Evolutionary conservation across 2,113 vertebrate genomes (phyloP).

Genomic region (Lophura nycthemera): DNA sequence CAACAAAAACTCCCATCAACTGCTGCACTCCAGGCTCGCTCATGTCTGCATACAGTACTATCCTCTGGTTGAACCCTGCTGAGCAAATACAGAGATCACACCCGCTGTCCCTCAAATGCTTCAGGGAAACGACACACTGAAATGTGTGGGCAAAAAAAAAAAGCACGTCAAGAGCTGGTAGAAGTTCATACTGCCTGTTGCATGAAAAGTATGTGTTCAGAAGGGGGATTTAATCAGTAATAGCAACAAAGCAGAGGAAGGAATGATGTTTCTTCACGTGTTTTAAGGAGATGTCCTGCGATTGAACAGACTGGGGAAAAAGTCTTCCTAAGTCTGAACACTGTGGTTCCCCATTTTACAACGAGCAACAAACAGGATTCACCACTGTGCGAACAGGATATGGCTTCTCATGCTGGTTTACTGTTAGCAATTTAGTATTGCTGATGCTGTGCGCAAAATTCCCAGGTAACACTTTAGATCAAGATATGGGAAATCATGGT

Average conservation of each 20-base stretch:
- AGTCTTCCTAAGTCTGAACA: background rate
- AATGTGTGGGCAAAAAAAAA: background rate
- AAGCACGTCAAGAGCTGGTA: background rate
- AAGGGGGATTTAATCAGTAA: background rate
- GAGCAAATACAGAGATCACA: slow-evolving; percentile 20
- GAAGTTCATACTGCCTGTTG: background rate
- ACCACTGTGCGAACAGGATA: background rate
- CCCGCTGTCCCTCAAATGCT: background rate
- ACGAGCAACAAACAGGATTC: background rate
- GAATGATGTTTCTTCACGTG: background rate
- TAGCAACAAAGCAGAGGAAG: background rate
- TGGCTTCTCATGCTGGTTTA: background rate
- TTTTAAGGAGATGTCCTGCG: background rate
- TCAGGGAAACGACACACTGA: background rate
- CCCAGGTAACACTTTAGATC: background rate
- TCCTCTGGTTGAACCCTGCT: background rate
- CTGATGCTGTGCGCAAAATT: background rate
- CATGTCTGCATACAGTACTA: background rate
- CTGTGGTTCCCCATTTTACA: too few relatives aligned
- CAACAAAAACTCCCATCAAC: background rate
- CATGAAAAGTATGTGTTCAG: background rate
- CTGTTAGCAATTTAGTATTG: background rate
- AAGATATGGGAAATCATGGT: background rate
- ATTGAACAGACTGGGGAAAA: background rate
- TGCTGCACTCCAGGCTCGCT: background rate